Conservation (phyloP, 1,140 invertebrate species). For the Notospermus geniculatus region DNA sequence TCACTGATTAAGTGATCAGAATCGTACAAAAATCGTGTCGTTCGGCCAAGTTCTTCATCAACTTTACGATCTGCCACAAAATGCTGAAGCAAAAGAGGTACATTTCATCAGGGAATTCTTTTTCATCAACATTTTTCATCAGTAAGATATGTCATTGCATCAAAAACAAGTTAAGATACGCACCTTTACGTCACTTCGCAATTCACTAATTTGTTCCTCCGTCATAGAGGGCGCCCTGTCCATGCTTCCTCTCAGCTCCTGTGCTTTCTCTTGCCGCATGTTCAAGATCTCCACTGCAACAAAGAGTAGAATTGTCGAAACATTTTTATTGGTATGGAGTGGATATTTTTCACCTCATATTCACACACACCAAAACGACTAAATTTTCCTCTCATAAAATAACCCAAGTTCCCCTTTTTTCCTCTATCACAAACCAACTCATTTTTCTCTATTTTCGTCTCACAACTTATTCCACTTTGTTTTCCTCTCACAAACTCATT, state of each 20-base stretch:
- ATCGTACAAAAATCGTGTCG: constrained; percentile 47
- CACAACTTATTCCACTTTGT: no score
- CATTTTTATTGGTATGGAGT: no score
- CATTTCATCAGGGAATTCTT: no score
- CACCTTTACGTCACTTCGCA: constrained; percentile 50
- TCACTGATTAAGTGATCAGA: constrained; percentile 33
- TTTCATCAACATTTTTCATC: no score
- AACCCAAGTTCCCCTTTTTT: no score
- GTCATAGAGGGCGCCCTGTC: constrained; percentile 41
- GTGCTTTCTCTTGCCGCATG: constrained; percentile 39
- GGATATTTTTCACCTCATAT: no score
- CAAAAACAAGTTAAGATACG: neutral
- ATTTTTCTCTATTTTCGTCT: no score
- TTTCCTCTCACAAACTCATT: no score
- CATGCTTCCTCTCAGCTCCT: constrained; percentile 37
- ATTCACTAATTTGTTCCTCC: constrained; percentile 39
- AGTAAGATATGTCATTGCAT: no score
- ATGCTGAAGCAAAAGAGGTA: constrained; percentile 38
- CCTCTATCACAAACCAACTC: no score
- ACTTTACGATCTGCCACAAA: constrained; percentile 49
- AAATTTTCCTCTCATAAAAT: no score
- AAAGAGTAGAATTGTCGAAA: constrained; percentile 4
- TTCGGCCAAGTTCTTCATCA: constrained; percentile 48
- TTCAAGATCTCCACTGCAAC: constrained; percentile 37
- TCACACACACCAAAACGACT: no score